phyloP scores from a whole-genome alignment of 2,113 vertebrate species.

The Colius striatus region DNA sequence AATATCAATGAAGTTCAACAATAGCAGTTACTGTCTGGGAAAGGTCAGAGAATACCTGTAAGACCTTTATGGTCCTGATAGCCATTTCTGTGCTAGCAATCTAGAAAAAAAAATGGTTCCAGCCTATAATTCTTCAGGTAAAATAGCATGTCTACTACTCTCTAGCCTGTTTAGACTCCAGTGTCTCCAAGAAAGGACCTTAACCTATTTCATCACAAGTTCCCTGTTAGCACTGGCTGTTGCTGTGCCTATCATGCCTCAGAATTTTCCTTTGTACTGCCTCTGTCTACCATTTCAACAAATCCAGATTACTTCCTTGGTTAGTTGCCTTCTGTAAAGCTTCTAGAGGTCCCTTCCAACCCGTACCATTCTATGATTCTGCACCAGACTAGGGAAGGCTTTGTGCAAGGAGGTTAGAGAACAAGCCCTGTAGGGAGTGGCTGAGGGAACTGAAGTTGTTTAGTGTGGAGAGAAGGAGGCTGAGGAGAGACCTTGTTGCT shows the following conservation, averaged over 20 bases:
- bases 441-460: background rate
- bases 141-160: background rate
- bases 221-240: background rate
- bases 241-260: background rate
- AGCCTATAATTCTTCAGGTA: background rate
- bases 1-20: background rate
- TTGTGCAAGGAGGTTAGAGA: background rate
- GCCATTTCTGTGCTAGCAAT: background rate
- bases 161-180: background rate
- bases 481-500: background rate
- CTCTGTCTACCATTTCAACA: background rate
- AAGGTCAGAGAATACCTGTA: background rate
- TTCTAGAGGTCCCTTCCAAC: background rate
- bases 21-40: background rate
- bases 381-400: background rate
- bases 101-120: background rate
- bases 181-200: background rate
- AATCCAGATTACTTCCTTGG: background rate
- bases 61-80: background rate
- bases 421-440: rapidly evolving
- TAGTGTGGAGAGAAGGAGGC: background rate
- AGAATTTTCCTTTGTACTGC: background rate
- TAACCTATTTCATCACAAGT: background rate
- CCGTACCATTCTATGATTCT: background rate
- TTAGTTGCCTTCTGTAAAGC: background rate